A percentile compares a stretch with the other conserved stretches of the same genome.
These are phyloP conservation scores for Cirrhinus mrigala DNA, from an alignment of 2,797 vertebrate genomes.

Conservation along the genomic window DNA sequence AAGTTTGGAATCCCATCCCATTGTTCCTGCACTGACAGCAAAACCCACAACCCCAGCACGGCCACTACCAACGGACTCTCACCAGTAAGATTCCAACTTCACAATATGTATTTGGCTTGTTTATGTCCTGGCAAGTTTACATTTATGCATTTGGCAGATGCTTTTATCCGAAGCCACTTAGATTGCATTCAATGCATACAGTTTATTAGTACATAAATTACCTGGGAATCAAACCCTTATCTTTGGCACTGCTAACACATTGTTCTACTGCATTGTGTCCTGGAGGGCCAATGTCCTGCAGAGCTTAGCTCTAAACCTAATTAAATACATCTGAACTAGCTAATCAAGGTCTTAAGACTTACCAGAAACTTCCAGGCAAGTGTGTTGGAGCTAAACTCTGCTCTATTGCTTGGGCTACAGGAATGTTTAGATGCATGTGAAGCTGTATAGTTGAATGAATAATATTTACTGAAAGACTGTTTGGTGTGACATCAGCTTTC, in stretches of 20 bases:
- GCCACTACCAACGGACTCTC: slow-evolving; percentile 90
- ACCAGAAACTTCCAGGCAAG: background rate
- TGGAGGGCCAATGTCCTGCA: background rate
- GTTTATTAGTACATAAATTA: background rate
- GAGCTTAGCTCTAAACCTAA: background rate
- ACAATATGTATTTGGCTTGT: background rate
- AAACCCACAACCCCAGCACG: slow-evolving; percentile 79
- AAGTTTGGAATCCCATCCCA: slow-evolving; percentile 86
- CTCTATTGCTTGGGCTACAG: background rate
- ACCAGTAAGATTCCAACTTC: slow-evolving; percentile 80
- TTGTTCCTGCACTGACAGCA: slow-evolving; percentile 86
- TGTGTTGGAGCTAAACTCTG: background rate
- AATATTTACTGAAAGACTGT: background rate
- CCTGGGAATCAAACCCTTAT: background rate
- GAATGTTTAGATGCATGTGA: background rate
- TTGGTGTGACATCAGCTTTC: slow-evolving; percentile 52
- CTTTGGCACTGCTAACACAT: background rate
- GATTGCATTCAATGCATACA: background rate
- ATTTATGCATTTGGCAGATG: background rate
- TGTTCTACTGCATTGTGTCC: background rate
- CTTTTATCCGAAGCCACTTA: background rate
- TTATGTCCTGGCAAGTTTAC: background rate
- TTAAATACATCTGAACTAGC: background rate
- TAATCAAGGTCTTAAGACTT: background rate
- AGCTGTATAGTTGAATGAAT: slow-evolving; percentile 6